phyloP scores from a whole-genome alignment of 2,888 invertebrate genomes.

The Graphium colonna region DNA sequence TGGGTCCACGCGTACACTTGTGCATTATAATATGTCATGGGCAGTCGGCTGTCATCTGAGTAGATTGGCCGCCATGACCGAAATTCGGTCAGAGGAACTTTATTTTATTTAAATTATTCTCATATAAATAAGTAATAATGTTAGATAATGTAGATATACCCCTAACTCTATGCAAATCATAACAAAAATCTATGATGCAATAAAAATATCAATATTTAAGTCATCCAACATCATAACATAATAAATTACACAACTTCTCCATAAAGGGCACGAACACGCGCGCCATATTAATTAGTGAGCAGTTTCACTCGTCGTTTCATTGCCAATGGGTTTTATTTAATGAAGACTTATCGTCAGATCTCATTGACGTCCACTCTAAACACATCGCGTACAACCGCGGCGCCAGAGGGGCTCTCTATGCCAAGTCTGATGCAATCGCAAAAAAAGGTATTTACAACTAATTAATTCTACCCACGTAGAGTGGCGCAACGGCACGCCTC shows the following conservation, averaged over 20 bases:
- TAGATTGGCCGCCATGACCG: no score
- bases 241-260: neutral
- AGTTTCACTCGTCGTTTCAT: neutral
- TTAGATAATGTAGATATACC: no score
- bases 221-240: no score
- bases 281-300: neutral
- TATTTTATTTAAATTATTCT: no score
- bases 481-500: constrained; percentile 69
- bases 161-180: neutral
- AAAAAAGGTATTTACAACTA: constrained; percentile 66
- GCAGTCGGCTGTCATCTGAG: no score
- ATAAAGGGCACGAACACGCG: neutral
- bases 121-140: no score
- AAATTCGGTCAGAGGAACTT: no score
- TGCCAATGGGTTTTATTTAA: constrained; percentile 3
- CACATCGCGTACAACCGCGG: constrained; percentile 21
- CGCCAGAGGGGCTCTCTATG: constrained; percentile 31
- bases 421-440: constrained; percentile 59
- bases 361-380: constrained; percentile 7
- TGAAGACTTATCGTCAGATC: constrained; percentile 8
- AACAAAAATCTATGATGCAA: neutral
- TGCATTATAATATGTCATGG: no score
- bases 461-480: constrained; percentile 74
- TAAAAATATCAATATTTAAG: no score
- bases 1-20: no score